phyloP scores from a whole-genome alignment of 1,140 invertebrate genomes.

The Leucophenga varia region DNA sequence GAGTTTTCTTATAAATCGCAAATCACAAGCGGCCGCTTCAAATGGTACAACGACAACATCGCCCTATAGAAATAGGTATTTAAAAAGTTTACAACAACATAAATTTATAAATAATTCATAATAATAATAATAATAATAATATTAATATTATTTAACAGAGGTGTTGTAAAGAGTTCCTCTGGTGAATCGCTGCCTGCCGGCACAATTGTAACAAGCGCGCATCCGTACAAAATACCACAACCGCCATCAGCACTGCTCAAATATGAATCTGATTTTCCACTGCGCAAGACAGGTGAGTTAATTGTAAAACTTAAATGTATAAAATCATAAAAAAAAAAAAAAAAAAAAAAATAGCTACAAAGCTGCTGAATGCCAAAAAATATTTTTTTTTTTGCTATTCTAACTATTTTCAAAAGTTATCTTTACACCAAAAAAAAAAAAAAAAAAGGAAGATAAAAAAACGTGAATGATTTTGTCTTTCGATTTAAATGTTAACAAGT shows the following conservation, averaged over 20 bases:
- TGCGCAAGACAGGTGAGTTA: conserved; percentile 89
- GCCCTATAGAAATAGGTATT: conserved; percentile 81
- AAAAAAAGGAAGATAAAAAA: too few relatives aligned
- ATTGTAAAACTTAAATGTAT: too few relatives aligned
- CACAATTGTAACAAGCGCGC: conserved; percentile 61
- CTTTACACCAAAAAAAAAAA: too few relatives aligned
- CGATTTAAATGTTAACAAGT: too few relatives aligned
- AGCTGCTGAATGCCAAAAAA: too few relatives aligned
- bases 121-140: not conserved
- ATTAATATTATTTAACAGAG: conserved; percentile 55
- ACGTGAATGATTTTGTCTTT: too few relatives aligned
- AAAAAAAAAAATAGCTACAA: too few relatives aligned
- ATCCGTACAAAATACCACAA: conserved; percentile 69
- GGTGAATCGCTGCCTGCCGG: conserved; percentile 63
- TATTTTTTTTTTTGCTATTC: too few relatives aligned
- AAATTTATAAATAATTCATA: not conserved
- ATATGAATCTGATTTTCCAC: conserved; percentile 85
- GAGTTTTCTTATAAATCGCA: conserved; percentile 88
- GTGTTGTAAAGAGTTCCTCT: conserved; percentile 64
- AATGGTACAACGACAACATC: conserved; percentile 69
- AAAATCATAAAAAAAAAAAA: too few relatives aligned
- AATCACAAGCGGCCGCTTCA: conserved; percentile 74
- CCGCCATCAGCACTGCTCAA: conserved; percentile 62
- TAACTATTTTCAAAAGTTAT: too few relatives aligned
- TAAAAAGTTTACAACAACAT: conserved; percentile 3